Evolutionary conservation across 2,888 invertebrate species (phyloP), one percentile per base, ranked within the genome.

Genomic region (Theristus sp.): DNA sequence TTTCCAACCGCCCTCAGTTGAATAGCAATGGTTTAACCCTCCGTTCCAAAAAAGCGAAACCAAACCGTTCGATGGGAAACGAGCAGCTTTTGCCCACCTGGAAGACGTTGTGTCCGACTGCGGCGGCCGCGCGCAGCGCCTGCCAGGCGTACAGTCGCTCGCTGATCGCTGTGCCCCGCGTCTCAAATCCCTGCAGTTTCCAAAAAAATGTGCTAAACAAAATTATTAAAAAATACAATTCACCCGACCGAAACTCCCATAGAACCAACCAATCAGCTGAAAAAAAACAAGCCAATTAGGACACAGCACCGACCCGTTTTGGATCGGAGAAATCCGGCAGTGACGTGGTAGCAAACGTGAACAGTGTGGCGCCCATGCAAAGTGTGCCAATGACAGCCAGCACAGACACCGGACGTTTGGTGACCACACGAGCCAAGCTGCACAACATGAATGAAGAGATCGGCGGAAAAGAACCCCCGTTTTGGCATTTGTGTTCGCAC

Each of bases 101-200:
- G 38, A 13, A 17, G 17, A 38, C 38, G 10, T 38, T 17, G 38
- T 17, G 38, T 13, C 38, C 38, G 17, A 6, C 38, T 17, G 10
- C 17, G 38, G 17, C 38, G 10, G 38, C 38, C 10, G 6, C 10
- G 38, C 17, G 17, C 10, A 38, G 38, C 6, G 6, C 17, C 38
- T 38, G 38, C 38, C 38, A 38, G 6, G 38, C 38, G 38, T 38
- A 38, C 38, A 38, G 6, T 6, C 38, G 38, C 58, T 27, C 22
- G 57, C 58, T 62, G 27, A 60, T 46, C 20, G 55, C 60, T 10
- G 63, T 63, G 57, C 53, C 52, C 2, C 61, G 58, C 1, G 63
- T 63, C 20, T 59, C 60, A 55, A 63, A 63, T 2, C 63, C 63
- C 63, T 63, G 52, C 20, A 62, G 13, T 30, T 17, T 6, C n/a